A percentile compares a stretch with the other conserved stretches of the same genome.
Conservation (phyloP, 2,113 vertebrate genomes). For the Prietella phreatophila region DNA sequence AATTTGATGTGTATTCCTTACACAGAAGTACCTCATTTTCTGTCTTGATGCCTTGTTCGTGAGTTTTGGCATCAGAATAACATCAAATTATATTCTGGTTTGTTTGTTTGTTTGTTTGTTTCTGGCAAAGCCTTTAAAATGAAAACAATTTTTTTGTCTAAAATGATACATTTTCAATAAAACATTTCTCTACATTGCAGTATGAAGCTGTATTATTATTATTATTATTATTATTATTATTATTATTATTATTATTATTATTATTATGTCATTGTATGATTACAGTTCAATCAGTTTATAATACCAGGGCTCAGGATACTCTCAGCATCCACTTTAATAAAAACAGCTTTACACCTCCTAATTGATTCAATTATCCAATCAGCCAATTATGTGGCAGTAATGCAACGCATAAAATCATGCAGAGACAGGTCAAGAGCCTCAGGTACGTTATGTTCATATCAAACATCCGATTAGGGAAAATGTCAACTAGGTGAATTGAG, state of each 20-base stretch:
- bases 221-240: background rate
- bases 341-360: background rate
- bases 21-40: background rate
- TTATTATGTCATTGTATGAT: background rate
- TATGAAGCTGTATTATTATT: background rate
- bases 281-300: background rate
- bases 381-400: background rate
- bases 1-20: background rate
- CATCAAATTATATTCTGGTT: too few species aligned
- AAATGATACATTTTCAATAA: background rate
- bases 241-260: too few species aligned
- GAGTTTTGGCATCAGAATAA: background rate
- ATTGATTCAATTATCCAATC: background rate
- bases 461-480: background rate
- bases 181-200: background rate
- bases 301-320: background rate
- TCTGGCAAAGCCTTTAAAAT: background rate
- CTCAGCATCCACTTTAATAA: background rate
- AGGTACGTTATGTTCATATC: background rate
- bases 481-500: background rate
- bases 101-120: background rate
- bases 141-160: background rate
- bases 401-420: background rate
- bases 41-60: background rate
- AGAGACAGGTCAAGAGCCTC: background rate